Base-by-base conservation (phyloP, 30 jellyfish, hydroid and myxozoan genomes). In the Hydra vulgaris region DNA sequence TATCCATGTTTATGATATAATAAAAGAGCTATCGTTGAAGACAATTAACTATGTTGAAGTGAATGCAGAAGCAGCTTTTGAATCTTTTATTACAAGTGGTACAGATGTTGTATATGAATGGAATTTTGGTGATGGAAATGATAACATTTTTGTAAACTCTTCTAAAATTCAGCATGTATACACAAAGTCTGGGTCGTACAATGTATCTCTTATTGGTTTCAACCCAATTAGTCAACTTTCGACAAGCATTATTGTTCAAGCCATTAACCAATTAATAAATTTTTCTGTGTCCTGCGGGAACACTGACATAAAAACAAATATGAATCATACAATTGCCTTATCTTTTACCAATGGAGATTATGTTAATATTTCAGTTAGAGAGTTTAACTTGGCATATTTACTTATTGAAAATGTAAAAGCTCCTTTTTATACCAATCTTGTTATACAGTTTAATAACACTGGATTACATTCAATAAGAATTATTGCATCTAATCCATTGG, bases 401-500 rank as follows among this genome's bases (percentile, higher is more conserved):
- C 26, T 75, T 22, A 21, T 26, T 23, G 22, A 8, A 18, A 7
- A 25, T 75, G 67, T 4, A 54, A 26, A 26, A 25, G 83, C 0
- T 4, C 74, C 83, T 8, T 75, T 1, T 23, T 0, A 75, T 25
- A 0, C 71, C n/a, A n/a, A n/a, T 20, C 21, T 8, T 70, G 16
- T 15, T 15, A 26, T 75, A 8, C 73, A 26, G 56, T 75, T 75
- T 75, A 15, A 75, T 75, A 75, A 18, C 53, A 17, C 18, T 20
- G 83, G 83, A 8, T 18, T 8, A 5, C 18, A 75, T 22, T 0
- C 16, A 18, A 8, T 75, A 16, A 75, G 72, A 22, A 75, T 75
- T 75, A 17, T 18, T 15, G 69, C 83, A 23, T 25, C 74, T 1
- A 75, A 75, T 75, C 83, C 83, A 1, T 12, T 70, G 53, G 71